Evolutionary conservation across 2,797 vertebrate species (phyloP).

Genomic region (Anisognathus igniventris): DNA sequence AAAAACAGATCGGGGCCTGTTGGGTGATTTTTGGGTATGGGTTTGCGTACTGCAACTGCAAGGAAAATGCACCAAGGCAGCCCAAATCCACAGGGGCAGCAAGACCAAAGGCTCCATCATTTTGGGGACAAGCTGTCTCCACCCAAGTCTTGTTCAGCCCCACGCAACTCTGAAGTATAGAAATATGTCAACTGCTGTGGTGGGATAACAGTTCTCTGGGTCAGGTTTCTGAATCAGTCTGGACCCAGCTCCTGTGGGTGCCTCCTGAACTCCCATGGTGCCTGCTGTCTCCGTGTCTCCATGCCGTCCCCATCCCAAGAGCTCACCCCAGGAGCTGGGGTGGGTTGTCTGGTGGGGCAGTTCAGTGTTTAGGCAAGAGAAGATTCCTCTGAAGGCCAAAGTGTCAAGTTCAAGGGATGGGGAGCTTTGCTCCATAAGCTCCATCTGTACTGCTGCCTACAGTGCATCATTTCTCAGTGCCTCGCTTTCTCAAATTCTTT

Average conservation of each 20-base stretch:
- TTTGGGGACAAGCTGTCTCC: not conserved
- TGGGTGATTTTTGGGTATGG: not conserved
- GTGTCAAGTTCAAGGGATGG: not conserved
- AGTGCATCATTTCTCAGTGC: conserved; percentile 12
- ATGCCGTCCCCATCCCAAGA: not conserved
- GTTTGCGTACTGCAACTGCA: not conserved
- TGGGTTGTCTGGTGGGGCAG: not conserved
- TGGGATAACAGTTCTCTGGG: not conserved
- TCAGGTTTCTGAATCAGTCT: not conserved
- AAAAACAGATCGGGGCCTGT: not conserved
- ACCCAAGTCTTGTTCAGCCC: not conserved
- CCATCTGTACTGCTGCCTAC: not conserved
- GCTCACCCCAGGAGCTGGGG: not conserved
- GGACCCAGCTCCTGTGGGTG: not conserved
- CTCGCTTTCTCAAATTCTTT: not conserved
- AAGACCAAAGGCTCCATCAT: not conserved
- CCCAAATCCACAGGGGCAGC: not conserved
- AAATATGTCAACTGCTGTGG: not conserved
- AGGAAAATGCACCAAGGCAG: not conserved
- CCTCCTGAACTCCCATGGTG: not conserved
- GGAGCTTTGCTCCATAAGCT: not conserved
- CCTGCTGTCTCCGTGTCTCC: not conserved
- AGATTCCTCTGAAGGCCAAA: not conserved
- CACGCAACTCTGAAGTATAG: not conserved
- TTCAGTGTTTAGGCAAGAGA: not conserved